Base-by-base conservation (phyloP, 2,888 invertebrate species). In the Pseudolycoriella hygida region DNA sequence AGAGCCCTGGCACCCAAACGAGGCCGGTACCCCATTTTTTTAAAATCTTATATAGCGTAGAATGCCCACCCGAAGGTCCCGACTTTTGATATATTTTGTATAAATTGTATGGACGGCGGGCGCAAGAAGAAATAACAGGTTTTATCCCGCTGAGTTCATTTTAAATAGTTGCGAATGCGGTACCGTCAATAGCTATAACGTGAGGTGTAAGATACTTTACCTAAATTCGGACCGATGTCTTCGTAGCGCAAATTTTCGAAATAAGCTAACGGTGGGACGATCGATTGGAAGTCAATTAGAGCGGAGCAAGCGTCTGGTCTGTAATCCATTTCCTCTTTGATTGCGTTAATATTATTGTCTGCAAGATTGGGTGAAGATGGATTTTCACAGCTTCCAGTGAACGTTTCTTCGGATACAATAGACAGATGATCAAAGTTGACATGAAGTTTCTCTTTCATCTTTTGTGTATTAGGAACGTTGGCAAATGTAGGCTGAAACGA, bases 351-450 rank as follows among this genome's bases (percentile, higher is more conserved):
- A 25, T 11, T 18, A 43, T 43, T 38, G 20, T 15, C 6, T 12
- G 11, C 17, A 20, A 14, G 34, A 10, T 42, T 25, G 5, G 25
- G 25, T 25, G 25, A 38, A 2, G 11, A 8, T 17, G 18, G 38
- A 47, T 58, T 52, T 46, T 61, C 64, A 41, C 47, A 45, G 40
- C 59, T 61, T 47, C 60, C 61, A 46, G 63, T 63, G 2, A 63
- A 52, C 17, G 71, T 77, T 55, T 83, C 84, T 57, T 84, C 84
- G 5, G 80, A 79, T 40, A 84, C 83, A 18, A 83, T 76, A 47
- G 80, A 80, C 42, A 84, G 69, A 59, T 81, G 80, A 61, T 83
- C 80, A 62, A 81, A 83, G 47, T 66, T 63, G 53, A 74, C 66
- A 55, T 64, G 54, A 55, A 71, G 54, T 59, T 67, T 62, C 59